These are phyloP conservation scores for Calypte anna DNA, from an alignment of 2,113 vertebrate genomes.

Conservation along the genomic window DNA sequence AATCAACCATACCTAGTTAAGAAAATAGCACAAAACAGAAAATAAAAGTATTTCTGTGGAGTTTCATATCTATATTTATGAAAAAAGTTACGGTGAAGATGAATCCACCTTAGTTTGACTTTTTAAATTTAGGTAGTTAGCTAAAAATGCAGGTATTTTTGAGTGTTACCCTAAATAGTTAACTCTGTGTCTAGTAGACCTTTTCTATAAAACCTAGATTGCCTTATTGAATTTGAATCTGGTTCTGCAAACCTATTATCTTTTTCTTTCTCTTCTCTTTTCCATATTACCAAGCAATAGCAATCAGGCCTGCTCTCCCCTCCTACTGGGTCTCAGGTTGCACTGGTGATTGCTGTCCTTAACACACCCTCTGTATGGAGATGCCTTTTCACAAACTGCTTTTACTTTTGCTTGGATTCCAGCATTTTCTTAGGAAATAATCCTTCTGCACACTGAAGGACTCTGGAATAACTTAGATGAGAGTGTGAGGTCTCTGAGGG, in stretches of 20 bases:
- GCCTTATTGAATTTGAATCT: background rate
- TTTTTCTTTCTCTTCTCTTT: background rate
- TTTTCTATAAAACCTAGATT: background rate
- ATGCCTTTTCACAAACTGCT: background rate
- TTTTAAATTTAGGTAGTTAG: background rate
- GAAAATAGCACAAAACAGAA: background rate
- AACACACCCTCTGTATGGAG: background rate
- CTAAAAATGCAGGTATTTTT: background rate
- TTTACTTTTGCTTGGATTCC: background rate
- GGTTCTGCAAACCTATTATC: background rate
- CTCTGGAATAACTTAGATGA: background rate
- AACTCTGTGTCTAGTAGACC: background rate
- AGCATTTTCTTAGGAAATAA: background rate
- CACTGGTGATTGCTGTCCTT: background rate
- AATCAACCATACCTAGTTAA: background rate
- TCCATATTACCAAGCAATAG: background rate
- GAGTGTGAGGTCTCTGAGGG: background rate
- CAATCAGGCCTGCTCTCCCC: background rate
- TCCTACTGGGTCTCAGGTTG: background rate
- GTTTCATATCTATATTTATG: background rate
- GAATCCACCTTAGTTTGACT: background rate
- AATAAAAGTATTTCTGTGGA: background rate
- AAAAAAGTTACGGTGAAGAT: background rate
- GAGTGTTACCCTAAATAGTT: background rate
- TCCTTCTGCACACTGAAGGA: background rate